Conservation (phyloP, 2,888 invertebrate species). For the Pseudanteris insignis region DNA sequence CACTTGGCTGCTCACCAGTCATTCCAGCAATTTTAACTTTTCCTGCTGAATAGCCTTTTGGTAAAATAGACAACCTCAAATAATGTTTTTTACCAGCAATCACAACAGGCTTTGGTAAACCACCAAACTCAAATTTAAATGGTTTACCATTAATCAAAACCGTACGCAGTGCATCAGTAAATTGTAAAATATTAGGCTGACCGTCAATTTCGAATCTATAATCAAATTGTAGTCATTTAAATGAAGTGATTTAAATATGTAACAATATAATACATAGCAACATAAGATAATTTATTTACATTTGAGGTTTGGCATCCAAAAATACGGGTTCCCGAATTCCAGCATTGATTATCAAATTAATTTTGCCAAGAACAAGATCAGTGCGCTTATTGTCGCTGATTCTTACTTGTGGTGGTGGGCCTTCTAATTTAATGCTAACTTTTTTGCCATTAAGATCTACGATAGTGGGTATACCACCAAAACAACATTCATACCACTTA, state of each 20-base stretch:
- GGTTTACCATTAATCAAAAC: constrained; percentile 82
- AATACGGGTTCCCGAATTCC: constrained; percentile 81
- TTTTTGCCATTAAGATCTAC: constrained; percentile 82
- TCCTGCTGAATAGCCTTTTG: constrained; percentile 78
- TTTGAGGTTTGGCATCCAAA: constrained; percentile 84
- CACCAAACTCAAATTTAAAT: constrained; percentile 84
- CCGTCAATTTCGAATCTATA: constrained; percentile 75
- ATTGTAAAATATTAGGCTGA: constrained; percentile 78
- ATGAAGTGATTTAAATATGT: too few relatives aligned
- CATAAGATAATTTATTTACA: too few relatives aligned
- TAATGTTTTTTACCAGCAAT: constrained; percentile 82
- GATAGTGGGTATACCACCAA: constrained; percentile 86
- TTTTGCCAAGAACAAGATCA: constrained; percentile 86
- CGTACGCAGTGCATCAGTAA: constrained; percentile 80
- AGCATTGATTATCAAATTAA: constrained; percentile 85
- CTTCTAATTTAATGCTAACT: constrained; percentile 84
- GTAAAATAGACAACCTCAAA: constrained; percentile 81
- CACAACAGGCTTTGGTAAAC: constrained; percentile 80
- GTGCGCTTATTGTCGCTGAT: constrained; percentile 81
- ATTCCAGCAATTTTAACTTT: constrained; percentile 76
- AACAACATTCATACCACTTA: constrained; percentile 89
- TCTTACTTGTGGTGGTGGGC: constrained; percentile 92
- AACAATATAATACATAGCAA: neutral
- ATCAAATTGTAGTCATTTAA: too few relatives aligned
- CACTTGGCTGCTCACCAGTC: constrained; percentile 71